These are phyloP conservation scores for Agonopterix alstromeriana DNA, from an alignment of 2,888 invertebrate genomes.

Conservation along the genomic window DNA sequence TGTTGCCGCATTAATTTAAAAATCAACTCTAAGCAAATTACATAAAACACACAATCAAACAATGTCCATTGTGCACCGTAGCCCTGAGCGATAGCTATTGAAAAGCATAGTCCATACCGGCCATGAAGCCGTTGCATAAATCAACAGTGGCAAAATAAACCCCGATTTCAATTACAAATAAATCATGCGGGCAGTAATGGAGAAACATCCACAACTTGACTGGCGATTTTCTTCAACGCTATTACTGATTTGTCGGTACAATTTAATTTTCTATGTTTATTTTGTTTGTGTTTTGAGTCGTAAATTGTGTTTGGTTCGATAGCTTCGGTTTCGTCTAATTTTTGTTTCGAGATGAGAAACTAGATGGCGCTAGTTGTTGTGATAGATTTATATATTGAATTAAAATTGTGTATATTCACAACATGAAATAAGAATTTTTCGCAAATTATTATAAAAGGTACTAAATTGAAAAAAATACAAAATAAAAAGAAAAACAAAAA, in stretches of 20 bases:
- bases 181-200: constrained; percentile 63
- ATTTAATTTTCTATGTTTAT: too few species aligned
- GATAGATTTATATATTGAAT: too few species aligned
- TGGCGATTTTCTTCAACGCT: constrained; percentile 7
- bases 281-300: too few species aligned
- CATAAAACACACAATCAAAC: constrained; percentile 35
- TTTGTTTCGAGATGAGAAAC: too few species aligned
- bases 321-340: not conserved
- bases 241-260: not conserved
- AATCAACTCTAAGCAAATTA: not conserved
- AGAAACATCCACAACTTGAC: constrained; percentile 30
- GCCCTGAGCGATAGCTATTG: constrained; percentile 40
- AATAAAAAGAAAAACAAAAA: constrained; percentile 27
- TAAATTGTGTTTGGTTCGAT: not conserved
- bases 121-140: constrained; percentile 35
- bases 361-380: too few species aligned
- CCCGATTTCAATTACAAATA: constrained; percentile 71
- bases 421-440: not conserved
- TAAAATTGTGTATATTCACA: not conserved
- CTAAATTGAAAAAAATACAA: not conserved
- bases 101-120: constrained; percentile 2
- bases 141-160: constrained; percentile 54
- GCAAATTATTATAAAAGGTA: constrained; percentile 1
- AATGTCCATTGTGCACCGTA: constrained; percentile 43
- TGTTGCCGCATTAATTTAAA: too few species aligned